Base-by-base conservation (phyloP, 1,140 invertebrate genomes). In the Bombus difficillimus region DNA sequence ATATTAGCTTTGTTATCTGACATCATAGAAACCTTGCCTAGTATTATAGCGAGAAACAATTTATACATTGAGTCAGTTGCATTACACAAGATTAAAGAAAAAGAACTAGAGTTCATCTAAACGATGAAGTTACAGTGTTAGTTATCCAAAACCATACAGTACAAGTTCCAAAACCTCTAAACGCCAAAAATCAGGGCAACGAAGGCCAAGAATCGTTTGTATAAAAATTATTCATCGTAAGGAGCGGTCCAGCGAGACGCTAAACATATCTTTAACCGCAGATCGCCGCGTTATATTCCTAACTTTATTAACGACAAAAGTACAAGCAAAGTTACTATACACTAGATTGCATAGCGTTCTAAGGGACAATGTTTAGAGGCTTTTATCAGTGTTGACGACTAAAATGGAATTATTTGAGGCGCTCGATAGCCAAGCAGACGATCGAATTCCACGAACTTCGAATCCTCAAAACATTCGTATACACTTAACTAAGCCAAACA, bases 311-410 rank as follows among this genome's bases (percentile, higher is more conserved):
- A 69, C 73, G 73, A 77, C 75, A 85, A 85, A 78, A 85, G 83
- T 85, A 85, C 83, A 85, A 85, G 83, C 83, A 18, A 85, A 85
- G 83, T 85, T 85, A 85, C 83, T 85, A 85, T 85, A 79, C 57
- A 78, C 37, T 80, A 85, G 83, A 71, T 85, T 85, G 83, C 83
- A 57, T 85, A 80, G 83, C 68, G 76, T 80, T 77, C 57, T 37
- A 80, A 71, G 66, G 68, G 39, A 32, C 37, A 62, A 81, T 69
- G 64, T 85, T 69, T 81, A 81, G 84, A 85, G 84, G 72, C 79
- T 85, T 85, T 85, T 85, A 85, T 81, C 84, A 85, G 84, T 81
- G 84, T 85, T 85, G 37, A 85, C n/a, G 71, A 81, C 71, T 85
- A 85, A 85, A 81, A 85, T 22, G 84, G 71, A 74, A 81, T 85